Conservation (phyloP, 2,797 vertebrate species). For the Pitangus sulphuratus region DNA sequence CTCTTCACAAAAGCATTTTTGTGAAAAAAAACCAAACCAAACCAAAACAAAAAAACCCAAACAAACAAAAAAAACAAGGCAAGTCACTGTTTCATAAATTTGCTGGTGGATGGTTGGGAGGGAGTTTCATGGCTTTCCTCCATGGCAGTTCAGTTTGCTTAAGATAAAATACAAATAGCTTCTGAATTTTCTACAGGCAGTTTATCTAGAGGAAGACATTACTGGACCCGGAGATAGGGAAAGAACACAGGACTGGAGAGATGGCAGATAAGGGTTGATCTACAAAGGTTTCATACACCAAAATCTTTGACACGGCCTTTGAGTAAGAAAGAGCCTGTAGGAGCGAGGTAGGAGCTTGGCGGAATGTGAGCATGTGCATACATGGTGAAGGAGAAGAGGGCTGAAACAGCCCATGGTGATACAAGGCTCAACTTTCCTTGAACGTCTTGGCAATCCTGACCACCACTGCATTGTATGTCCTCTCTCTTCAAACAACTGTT, state of each 20-base stretch:
- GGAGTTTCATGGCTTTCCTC: not conserved
- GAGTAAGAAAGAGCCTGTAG: not conserved
- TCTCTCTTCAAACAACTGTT: not conserved
- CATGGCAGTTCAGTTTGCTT: not conserved
- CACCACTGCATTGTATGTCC: not conserved
- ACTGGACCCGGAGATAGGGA: not conserved
- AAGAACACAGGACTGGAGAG: not conserved
- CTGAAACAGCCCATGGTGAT: not conserved
- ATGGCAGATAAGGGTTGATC: not conserved
- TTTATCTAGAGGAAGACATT: not conserved
- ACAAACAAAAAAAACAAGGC: rapidly evolving
- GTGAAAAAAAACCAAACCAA: not conserved
- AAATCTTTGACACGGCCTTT: not conserved
- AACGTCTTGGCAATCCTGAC: not conserved
- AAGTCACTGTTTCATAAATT: not conserved
- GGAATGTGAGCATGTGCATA: not conserved
- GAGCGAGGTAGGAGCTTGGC: not conserved
- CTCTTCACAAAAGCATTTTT: not conserved
- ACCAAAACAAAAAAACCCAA: too few relatives aligned
- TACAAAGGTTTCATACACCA: too few relatives aligned
- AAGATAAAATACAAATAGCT: not conserved
- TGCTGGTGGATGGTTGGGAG: not conserved
- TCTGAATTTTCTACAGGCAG: not conserved
- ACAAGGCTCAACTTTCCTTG: not conserved
- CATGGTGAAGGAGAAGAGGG: not conserved